Evolutionary conservation across 2,888 invertebrate genomes (phyloP).

Genomic region (Endotricha flammealis): DNA sequence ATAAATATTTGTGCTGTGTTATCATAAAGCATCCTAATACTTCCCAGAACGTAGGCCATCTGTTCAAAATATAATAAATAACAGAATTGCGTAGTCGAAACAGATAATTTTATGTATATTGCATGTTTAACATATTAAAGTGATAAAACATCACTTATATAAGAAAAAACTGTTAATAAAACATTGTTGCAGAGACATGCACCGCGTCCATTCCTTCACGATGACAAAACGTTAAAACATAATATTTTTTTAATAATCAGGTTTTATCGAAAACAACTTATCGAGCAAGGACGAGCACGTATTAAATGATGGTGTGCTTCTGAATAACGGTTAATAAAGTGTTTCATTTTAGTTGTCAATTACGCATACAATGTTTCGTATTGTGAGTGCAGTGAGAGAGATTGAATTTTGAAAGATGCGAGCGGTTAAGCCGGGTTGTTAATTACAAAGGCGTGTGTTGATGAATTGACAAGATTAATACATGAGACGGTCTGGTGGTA

Average conservation of each 20-base stretch:
- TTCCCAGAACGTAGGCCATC: neutral
- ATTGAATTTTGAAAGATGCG: slow-evolving; percentile 20
- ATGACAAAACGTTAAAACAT: slow-evolving; percentile 1
- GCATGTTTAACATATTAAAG: slow-evolving; percentile 10
- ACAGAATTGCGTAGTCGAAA: neutral
- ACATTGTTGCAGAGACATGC: slow-evolving; percentile 1
- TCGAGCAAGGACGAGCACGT: slow-evolving; percentile 11
- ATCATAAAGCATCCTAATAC: neutral
- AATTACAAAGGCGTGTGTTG: slow-evolving; percentile 48
- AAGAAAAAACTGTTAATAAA: slow-evolving; percentile 13
- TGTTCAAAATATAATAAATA: slow-evolving; percentile 1
- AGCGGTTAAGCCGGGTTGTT: slow-evolving; percentile 28
- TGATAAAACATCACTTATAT: slow-evolving; percentile 9
- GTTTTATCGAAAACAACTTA: slow-evolving; percentile 13
- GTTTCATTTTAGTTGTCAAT: slow-evolving; percentile 16
- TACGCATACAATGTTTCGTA: slow-evolving; percentile 12
- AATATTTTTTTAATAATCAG: slow-evolving; percentile 15
- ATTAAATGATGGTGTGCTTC: neutral
- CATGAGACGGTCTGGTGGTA: slow-evolving; percentile 60
- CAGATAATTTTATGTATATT: slow-evolving; percentile 5
- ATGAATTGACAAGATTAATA: slow-evolving; percentile 65
- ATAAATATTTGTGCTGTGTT: neutral
- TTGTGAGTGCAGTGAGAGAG: slow-evolving; percentile 14
- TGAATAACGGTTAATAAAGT: slow-evolving; percentile 17
- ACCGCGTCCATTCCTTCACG: neutral